phyloP scores from a whole-genome alignment of 2,797 vertebrate species.

The Lithobates sylvaticus region DNA sequence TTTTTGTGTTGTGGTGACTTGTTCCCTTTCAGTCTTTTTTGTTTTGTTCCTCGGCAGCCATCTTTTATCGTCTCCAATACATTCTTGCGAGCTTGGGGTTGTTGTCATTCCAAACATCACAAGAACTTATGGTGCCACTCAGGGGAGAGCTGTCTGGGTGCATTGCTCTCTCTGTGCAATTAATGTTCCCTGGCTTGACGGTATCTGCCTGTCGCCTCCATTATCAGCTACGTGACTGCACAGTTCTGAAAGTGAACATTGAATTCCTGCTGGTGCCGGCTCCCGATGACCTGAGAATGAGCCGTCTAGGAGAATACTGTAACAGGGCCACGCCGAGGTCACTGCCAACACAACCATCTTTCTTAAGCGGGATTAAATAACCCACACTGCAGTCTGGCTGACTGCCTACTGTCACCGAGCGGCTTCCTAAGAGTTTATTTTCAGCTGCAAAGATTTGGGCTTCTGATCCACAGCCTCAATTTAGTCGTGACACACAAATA shows the following conservation, averaged over 20 bases:
- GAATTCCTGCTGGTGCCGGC: conserved; percentile 78
- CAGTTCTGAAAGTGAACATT: conserved; percentile 65
- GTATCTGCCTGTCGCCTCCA: conserved; percentile 26
- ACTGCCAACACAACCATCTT: conserved; percentile 71
- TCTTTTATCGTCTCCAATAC: not conserved
- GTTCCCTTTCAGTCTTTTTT: not conserved
- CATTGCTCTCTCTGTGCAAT: not conserved
- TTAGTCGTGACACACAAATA: conserved; percentile 68
- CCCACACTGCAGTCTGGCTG: conserved; percentile 82
- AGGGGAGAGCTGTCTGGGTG: conserved; percentile 10
- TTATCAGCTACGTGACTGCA: conserved; percentile 12
- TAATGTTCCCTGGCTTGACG: conserved; percentile 44
- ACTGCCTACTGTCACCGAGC: conserved; percentile 91
- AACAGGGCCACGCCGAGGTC: conserved; percentile 63
- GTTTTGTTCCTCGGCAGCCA: not conserved
- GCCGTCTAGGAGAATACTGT: conserved; percentile 75
- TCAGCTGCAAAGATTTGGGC: conserved; percentile 87
- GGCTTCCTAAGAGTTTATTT: conserved; percentile 92
- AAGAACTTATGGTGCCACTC: conserved; percentile 22
- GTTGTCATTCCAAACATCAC: conserved; percentile 14
- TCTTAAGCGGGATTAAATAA: conserved; percentile 80
- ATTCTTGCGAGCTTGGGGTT: not conserved
- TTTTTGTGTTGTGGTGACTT: not conserved
- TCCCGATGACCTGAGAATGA: conserved; percentile 73
- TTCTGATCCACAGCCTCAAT: conserved; percentile 69